Conservation (phyloP, 2,113 vertebrate genomes). For the Gobio gobio region DNA sequence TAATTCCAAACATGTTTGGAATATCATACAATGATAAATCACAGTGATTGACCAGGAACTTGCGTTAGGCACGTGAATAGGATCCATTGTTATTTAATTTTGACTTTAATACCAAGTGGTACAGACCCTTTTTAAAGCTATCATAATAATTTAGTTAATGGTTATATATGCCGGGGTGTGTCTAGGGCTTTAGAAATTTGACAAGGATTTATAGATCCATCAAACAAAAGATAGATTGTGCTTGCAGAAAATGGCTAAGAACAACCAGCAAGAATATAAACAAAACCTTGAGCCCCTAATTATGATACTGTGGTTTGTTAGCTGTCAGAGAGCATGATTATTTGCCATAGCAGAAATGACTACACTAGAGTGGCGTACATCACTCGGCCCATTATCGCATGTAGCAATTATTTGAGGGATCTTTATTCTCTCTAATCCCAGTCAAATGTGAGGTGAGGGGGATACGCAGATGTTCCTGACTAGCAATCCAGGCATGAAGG, state of each 20-base stretch:
- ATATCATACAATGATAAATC: not conserved
- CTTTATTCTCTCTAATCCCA: slow-evolving; percentile 41
- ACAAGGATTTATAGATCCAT: slow-evolving; percentile 54
- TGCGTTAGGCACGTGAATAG: not conserved
- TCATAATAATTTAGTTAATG: slow-evolving; percentile 28
- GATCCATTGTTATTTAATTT: not conserved
- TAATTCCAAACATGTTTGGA: not conserved
- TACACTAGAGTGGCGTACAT: slow-evolving; percentile 33
- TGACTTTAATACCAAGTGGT: not conserved
- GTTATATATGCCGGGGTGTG: slow-evolving; percentile 34
- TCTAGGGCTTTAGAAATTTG: slow-evolving; percentile 43
- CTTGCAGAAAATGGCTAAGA: slow-evolving; percentile 39
- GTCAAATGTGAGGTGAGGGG: slow-evolving; percentile 38
- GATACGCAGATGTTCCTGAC: slow-evolving; percentile 33
- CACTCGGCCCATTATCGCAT: slow-evolving; percentile 48
- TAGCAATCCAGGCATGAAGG: slow-evolving; percentile 38
- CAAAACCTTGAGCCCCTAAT: slow-evolving; percentile 49
- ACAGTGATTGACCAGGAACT: not conserved
- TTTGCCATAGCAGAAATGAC: slow-evolving; percentile 51
- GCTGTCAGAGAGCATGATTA: slow-evolving; percentile 50
- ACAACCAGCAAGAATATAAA: slow-evolving; percentile 52
- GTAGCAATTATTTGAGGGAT: slow-evolving; percentile 45
- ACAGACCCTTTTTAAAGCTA: not conserved
- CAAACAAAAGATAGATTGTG: slow-evolving; percentile 35
- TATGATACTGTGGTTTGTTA: slow-evolving; percentile 51